Evolutionary conservation across 2,888 invertebrate genomes (phyloP), one percentile per base, ranked within the genome.

Genomic region (Rhamnusium bicolor): DNA sequence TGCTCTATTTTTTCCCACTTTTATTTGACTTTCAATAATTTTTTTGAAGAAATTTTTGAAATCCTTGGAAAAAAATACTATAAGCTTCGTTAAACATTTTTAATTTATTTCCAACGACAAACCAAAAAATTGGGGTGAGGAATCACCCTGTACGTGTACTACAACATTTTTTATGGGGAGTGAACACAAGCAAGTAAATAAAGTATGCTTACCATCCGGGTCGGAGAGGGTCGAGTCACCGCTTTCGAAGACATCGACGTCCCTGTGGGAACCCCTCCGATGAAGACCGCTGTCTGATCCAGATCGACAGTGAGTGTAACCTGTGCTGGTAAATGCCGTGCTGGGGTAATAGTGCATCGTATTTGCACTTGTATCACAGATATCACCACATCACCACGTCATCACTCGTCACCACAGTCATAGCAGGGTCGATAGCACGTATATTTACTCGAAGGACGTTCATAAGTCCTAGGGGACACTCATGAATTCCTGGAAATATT

Each of bases 171-270:
- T n/a, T n/a, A n/a, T n/a, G n/a, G n/a, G n/a, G n/a, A n/a, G n/a
- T n/a, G n/a, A n/a, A n/a, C n/a, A n/a, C n/a, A n/a, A n/a, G n/a
- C n/a, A n/a, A n/a, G n/a, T 40, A 24, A 53, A 10, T 21, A 19
- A 21, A n/a, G 27, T 1, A 67, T 71, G 72, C 81, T 82, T 83
- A 88, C 88, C 88, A 81, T 87, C 88, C 62, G 87, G 81, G 78
- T 88, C 88, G 40, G 87, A 87, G 18, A 87, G 77, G 19, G 88
- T 87, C 65, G 87, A 87, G 56, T 88, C 88, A 8, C 86, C 88
- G 79, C 87, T 87, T 80, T 87, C 87, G 73, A 83, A 84, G 66
- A 77, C 74, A 72, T 84, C 84, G 51, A 77, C 75, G 60, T 83
- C 83, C 66, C 79, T 71, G 24, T 77, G 79, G 12, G 78, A 79